A percentile compares a stretch with the other conserved stretches of the same genome.
Evolutionary conservation across 2,888 invertebrate species (phyloP).

Genomic region (Pseudococcus longispinus): DNA sequence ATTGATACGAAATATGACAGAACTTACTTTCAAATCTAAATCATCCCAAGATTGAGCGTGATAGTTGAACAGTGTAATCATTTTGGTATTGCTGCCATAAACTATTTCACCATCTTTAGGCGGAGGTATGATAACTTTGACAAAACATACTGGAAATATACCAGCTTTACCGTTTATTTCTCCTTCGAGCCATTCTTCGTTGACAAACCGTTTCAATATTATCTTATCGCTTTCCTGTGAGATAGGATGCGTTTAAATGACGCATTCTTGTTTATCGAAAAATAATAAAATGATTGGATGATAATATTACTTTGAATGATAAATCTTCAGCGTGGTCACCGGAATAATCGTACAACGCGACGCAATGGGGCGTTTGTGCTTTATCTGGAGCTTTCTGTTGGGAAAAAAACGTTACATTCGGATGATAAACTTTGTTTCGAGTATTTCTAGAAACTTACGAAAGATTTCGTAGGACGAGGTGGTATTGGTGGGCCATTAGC

Average conservation of each 20-base stretch:
- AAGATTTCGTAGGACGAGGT: conserved; percentile 59
- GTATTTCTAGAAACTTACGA: conserved; percentile 55
- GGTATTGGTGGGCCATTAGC: conserved; percentile 60
- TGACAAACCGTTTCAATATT: conserved; percentile 73
- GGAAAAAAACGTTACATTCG: neutral
- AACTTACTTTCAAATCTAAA: conserved; percentile 66
- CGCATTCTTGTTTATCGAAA: neutral
- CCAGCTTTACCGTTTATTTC: conserved; percentile 75
- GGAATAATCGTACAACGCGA: conserved; percentile 80
- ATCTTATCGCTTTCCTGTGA: conserved; percentile 76
- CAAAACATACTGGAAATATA: conserved; percentile 82
- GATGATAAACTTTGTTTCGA: too few species aligned
- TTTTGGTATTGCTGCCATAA: conserved; percentile 60
- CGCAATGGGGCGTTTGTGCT: conserved; percentile 70
- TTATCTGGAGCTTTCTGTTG: conserved; percentile 13
- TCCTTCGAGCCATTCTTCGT: conserved; percentile 83
- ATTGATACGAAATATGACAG: neutral
- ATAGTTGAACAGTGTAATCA: conserved; percentile 78
- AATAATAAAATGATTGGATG: neutral
- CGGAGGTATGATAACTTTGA: conserved; percentile 77
- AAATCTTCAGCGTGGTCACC: conserved; percentile 80
- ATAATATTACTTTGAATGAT: conserved; percentile 73
- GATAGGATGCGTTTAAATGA: neutral
- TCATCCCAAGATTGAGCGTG: conserved; percentile 70
- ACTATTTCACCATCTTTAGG: conserved; percentile 63